Conservation (phyloP, 2,113 vertebrate species). For the Ammospiza caudacuta region DNA sequence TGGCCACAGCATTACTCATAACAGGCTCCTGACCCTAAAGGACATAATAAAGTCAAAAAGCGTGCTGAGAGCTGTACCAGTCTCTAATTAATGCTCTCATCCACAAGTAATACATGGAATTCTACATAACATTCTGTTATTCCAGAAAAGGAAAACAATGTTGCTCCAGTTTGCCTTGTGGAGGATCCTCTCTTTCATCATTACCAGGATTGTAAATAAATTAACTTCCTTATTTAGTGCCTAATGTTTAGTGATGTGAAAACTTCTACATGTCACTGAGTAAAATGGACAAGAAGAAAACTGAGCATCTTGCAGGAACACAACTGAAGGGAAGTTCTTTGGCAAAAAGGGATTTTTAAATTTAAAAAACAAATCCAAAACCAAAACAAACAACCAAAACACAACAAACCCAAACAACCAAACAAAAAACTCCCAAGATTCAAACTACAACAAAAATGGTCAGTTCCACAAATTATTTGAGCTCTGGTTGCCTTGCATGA, state of each 20-base stretch:
- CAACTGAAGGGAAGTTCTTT: not conserved
- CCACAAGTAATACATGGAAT: not conserved
- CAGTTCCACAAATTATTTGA: not conserved
- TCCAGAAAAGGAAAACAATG: not conserved
- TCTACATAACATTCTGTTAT: not conserved
- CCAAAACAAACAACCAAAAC: not conserved
- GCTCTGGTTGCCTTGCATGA: not conserved
- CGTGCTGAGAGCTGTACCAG: not conserved
- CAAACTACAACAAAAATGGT: not conserved
- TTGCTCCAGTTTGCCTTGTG: not conserved
- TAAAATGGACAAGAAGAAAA: not conserved
- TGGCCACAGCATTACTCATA: not conserved
- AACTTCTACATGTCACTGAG: fast-evolving
- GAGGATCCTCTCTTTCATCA: not conserved
- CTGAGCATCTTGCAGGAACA: not conserved
- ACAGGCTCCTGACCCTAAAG: not conserved
- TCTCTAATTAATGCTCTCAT: not conserved
- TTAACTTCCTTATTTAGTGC: not conserved
- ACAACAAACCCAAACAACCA: not conserved
- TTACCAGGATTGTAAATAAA: not conserved
- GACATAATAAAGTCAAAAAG: not conserved
- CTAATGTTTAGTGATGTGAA: not conserved
- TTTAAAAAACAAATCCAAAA: no score
- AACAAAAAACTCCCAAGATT: fast-evolving
- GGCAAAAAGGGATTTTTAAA: not conserved